Percentiles rank a stretch among this genome's conserved stretches.
Evolutionary conservation across 2,113 vertebrate genomes (phyloP).

Genomic region (Campylomormyrus numenius): DNA sequence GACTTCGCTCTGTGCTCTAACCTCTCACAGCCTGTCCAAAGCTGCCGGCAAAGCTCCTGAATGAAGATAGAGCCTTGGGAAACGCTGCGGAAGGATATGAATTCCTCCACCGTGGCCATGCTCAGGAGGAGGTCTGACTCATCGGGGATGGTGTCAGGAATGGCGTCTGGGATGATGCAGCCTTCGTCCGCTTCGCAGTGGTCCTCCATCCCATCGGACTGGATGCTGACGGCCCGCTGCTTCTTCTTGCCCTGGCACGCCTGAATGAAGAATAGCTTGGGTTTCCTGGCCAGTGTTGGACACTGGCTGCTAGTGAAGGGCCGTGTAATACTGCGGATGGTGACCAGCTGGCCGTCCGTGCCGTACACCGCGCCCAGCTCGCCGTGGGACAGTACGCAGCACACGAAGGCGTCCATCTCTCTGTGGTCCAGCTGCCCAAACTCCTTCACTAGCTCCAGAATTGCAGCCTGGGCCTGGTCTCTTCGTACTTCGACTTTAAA

Average conservation of each 20-base stretch:
- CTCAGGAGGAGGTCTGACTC: conserved; percentile 54
- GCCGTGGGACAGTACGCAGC: conserved; percentile 64
- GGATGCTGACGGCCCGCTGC: conserved; percentile 34
- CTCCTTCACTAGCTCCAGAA: conserved; percentile 28
- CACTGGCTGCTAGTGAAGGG: conserved; percentile 50
- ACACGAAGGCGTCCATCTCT: conserved; percentile 56
- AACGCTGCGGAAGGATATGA: conserved; percentile 31
- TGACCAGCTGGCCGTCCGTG: conserved; percentile 33
- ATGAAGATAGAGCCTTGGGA: conserved; percentile 49
- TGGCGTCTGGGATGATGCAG: accelerated
- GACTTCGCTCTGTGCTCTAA: conserved; percentile 33
- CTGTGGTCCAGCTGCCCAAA: conserved; percentile 43
- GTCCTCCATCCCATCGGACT: conserved; percentile 20
- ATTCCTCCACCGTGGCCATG: conserved; percentile 56
- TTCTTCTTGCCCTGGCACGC: conserved; percentile 49
- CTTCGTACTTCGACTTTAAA: conserved; percentile 38
- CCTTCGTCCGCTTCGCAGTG: conserved; percentile 33
- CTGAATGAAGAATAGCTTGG: conserved; percentile 65
- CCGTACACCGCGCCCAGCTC: conserved; percentile 47
- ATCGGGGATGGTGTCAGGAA: conserved; percentile 38
- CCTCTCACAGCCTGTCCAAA: conserved; percentile 37
- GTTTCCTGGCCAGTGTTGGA: conserved; percentile 50
- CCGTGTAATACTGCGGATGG: conserved; percentile 42
- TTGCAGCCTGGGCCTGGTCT: conserved; percentile 35
- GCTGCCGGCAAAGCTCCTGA: conserved; percentile 52